Percentiles rank a stretch among this genome's conserved stretches.
Conservation (phyloP, 2,888 invertebrate species). For the Melanostoma scalare region DNA sequence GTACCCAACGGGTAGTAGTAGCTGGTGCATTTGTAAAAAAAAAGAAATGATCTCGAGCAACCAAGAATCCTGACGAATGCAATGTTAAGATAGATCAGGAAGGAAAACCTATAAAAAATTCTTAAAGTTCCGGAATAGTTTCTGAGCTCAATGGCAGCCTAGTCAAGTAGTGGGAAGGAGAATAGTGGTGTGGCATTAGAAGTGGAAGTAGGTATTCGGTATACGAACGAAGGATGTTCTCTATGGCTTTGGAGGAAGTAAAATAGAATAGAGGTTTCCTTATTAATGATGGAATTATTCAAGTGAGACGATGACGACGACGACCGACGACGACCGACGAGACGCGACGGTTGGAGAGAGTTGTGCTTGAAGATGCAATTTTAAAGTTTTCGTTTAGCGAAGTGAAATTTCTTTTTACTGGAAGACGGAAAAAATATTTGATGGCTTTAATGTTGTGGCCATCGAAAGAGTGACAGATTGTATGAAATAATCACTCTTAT, state of each 20-base stretch:
- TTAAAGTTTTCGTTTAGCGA: constrained; percentile 24
- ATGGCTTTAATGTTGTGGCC: neutral
- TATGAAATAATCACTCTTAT: neutral
- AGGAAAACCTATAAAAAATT: constrained; percentile 65
- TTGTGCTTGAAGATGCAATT: constrained; percentile 50
- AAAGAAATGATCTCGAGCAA: constrained; percentile 51
- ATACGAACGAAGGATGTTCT: constrained; percentile 18
- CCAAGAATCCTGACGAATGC: constrained; percentile 47
- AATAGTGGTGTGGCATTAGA: neutral
- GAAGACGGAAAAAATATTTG: neutral
- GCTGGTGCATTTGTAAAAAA: constrained; percentile 37
- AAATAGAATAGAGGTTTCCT: constrained; percentile 65
- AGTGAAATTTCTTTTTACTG: neutral
- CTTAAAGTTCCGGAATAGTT: constrained; percentile 67
- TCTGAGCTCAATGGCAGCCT: constrained; percentile 35
- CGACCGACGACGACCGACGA: neutral
- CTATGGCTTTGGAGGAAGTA: constrained; percentile 23
- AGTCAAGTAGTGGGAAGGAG: neutral
- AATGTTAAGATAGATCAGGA: constrained; percentile 38
- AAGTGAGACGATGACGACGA: constrained; percentile 48
- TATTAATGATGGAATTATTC: constrained; percentile 71
- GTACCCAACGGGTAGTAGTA: constrained; percentile 20
- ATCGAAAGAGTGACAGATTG: neutral
- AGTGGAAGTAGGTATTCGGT: neutral
- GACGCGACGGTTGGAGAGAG: neutral